Evolutionary conservation across 2,797 vertebrate genomes (phyloP).

Genomic region (Leptodactylus fallax): DNA sequence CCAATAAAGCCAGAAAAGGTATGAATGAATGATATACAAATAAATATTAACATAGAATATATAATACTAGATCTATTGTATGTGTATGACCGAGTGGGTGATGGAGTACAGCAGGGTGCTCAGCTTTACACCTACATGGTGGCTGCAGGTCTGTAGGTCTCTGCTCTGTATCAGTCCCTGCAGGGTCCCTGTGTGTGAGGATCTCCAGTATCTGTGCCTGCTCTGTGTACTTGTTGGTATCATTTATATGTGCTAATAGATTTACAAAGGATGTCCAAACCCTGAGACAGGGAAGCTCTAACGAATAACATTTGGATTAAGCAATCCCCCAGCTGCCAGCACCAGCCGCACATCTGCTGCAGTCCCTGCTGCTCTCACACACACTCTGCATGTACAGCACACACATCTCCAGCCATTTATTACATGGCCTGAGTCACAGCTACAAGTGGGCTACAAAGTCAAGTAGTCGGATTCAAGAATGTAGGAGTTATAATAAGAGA

Average conservation of each 20-base stretch:
- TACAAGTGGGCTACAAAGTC: too few relatives aligned
- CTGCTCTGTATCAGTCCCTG: neutral
- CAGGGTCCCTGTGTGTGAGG: slow-evolving; percentile 33
- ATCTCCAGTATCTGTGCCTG: slow-evolving; percentile 43
- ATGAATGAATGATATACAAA: neutral
- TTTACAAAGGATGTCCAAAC: slow-evolving; percentile 56
- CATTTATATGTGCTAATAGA: slow-evolving; percentile 59
- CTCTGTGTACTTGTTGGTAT: slow-evolving; percentile 32
- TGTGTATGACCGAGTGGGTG: neutral
- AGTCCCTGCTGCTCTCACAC: slow-evolving; percentile 8
- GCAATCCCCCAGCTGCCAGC: slow-evolving; percentile 60
- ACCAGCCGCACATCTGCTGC: slow-evolving; percentile 52
- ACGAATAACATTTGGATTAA: slow-evolving; percentile 58
- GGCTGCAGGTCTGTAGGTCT: neutral
- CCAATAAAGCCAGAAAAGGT: too few relatives aligned
- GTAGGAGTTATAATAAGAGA: neutral
- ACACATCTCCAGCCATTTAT: neutral
- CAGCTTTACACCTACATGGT: neutral
- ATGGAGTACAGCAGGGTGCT: neutral
- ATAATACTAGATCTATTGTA: neutral
- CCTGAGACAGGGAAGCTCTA: slow-evolving; percentile 33
- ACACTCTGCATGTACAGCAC: neutral
- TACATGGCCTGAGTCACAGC: neutral
- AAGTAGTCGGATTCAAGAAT: too few relatives aligned
- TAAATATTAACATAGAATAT: neutral